Base-by-base conservation (phyloP, 2,113 vertebrate species). In the Okapia johnstoni region DNA sequence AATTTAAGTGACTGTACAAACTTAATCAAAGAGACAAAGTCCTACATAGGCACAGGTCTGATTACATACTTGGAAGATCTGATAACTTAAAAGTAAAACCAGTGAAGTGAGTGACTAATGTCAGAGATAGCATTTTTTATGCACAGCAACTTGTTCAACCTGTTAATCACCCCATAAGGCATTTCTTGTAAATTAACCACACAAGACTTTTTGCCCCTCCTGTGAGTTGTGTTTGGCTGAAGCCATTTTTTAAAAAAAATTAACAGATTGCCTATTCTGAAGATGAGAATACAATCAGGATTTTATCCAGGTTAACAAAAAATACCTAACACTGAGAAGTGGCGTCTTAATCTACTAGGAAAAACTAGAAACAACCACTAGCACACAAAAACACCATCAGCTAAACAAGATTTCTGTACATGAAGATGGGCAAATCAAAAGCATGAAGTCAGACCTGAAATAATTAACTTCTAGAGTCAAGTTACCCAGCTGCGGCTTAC, bases 21-120 rank as follows among this genome's bases (percentile, higher is more conserved):
- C 55, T 92, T 92, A 93, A 94, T 86, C 92, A 85, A 84, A 97
- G 61, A 92, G 52, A 50, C 93, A 96, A 92, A 97, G 81, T 79
- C 77, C 85, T 92, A 96, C 61, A 58, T 0, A 80, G 48, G 89
- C 85, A 85, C 36, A 95, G 66, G 30, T 91, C 83, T 94, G 40
- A 97, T 97, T 88, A 93, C 58, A 92, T 40, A 93, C 28, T 79
- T 61, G 90, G 23, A 91, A 88, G 36, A 94, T 94, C 63, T 92
- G 98, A 93, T 90, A 93, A 94, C 95, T 91, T 97, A 93, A 96
- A 97, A 94, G 52, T 50, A 77, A 97, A 95, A 88, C 97, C 76
- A 85, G 33, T 50, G 43, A 94, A 76, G 52, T 93, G 79, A 95
- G 88, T 93, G 93, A 88, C 36, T 76, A 81, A 93, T 33, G 87